Evolutionary conservation across 2,888 invertebrate genomes (phyloP).

Genomic region (Zygogramma bicolorata): DNA sequence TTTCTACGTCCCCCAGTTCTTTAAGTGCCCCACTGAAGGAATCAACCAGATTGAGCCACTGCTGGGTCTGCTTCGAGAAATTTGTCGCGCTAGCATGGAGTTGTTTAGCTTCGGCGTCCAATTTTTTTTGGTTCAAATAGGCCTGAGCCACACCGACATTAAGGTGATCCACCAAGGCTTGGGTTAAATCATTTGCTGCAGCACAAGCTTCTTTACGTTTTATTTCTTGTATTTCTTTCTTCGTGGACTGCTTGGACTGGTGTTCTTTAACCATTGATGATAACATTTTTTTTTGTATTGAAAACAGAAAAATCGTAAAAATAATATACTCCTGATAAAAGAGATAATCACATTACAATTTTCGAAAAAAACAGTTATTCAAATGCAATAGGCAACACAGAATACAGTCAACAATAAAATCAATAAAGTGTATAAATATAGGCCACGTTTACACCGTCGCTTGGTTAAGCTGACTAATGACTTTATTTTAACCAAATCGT

Average conservation of each 20-base stretch:
- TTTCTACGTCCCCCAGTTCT: constrained; percentile 98
- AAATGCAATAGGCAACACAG: too few relatives aligned
- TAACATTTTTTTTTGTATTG: constrained; percentile 72
- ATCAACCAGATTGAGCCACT: constrained; percentile 94
- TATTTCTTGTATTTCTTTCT: constrained; percentile 89
- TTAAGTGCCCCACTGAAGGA: constrained; percentile 89
- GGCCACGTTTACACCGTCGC: too few relatives aligned
- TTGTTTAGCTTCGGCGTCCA: constrained; percentile 97
- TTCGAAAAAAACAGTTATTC: too few relatives aligned
- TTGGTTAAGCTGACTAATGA: too few relatives aligned
- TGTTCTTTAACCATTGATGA: constrained; percentile 90
- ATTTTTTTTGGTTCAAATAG: constrained; percentile 96
- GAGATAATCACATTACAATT: too few relatives aligned
- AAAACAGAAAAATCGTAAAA: too few relatives aligned
- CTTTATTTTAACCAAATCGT: too few relatives aligned
- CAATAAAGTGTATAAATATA: too few relatives aligned
- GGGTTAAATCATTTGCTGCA: constrained; percentile 93
- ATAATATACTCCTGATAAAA: too few relatives aligned
- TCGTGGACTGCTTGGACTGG: constrained; percentile 81
- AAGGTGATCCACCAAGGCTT: constrained; percentile 94
- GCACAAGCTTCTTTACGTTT: constrained; percentile 93
- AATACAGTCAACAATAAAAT: too few relatives aligned
- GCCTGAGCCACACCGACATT: constrained; percentile 99
- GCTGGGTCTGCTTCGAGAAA: constrained; percentile 96
- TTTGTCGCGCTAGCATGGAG: constrained; percentile 93